A percentile compares a stretch with the other conserved stretches of the same genome.
Evolutionary conservation across 2,888 invertebrate species (phyloP).

Genomic region (Agrochola lychnidis): DNA sequence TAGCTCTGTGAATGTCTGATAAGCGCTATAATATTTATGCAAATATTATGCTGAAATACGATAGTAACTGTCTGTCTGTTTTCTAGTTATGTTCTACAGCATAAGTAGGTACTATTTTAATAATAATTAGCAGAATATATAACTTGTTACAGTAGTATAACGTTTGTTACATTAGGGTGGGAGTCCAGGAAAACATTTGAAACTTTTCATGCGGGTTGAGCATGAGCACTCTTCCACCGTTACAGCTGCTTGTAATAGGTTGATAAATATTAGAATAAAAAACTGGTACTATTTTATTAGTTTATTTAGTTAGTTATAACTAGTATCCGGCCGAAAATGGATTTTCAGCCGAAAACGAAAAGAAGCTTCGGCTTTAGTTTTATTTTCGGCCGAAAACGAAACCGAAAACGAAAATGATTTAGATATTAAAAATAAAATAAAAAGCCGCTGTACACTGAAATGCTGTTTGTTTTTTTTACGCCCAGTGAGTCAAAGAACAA

Average conservation of each 20-base stretch:
- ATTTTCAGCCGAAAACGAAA: no score
- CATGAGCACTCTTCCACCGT: no score
- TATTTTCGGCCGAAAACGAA: no score
- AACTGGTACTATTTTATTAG: background rate
- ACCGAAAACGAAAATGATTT: no score
- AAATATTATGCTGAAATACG: conserved; percentile 5
- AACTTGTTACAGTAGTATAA: background rate
- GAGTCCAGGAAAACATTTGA: conserved; percentile 8
- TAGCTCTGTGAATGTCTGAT: conserved; percentile 18
- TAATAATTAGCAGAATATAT: background rate
- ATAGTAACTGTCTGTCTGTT: background rate
- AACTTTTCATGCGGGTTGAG: conserved; percentile 35
- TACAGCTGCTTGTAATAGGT: background rate
- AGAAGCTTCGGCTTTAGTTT: no score
- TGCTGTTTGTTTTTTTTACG: no score
- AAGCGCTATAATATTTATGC: conserved; percentile 11
- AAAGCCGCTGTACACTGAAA: no score
- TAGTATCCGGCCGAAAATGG: no score
- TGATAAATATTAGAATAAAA: background rate
- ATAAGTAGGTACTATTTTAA: background rate
- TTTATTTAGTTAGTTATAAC: background rate
- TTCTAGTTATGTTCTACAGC: background rate
- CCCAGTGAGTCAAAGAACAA: no score
- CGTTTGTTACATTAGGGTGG: background rate
- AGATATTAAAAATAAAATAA: no score